These are phyloP conservation scores for Hassar affinis DNA, from an alignment of 2,113 vertebrate species.

Conservation along the genomic window DNA sequence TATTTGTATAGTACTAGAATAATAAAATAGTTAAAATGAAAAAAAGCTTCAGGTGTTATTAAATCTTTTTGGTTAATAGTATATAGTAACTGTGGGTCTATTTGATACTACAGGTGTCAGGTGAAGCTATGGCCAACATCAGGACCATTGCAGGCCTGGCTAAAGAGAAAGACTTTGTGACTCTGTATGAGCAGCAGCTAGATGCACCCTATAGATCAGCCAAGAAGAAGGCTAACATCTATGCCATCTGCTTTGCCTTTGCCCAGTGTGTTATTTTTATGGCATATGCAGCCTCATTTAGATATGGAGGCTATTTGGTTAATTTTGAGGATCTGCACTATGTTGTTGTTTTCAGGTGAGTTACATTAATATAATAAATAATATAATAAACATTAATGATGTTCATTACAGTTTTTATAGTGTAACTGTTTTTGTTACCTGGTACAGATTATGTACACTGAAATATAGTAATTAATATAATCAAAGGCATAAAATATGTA, in stretches of 20 bases:
- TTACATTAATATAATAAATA: too few relatives aligned
- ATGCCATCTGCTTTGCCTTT: conserved; percentile 73
- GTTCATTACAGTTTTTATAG: neutral
- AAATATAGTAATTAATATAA: neutral
- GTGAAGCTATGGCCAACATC: conserved; percentile 75
- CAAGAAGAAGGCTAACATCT: conserved; percentile 69
- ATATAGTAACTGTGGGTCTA: neutral
- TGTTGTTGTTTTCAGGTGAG: conserved; percentile 75
- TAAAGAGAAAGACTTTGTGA: conserved; percentile 72
- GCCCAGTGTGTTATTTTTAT: conserved; percentile 73
- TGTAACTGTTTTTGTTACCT: neutral
- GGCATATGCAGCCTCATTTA: conserved; percentile 73
- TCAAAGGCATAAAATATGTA: neutral
- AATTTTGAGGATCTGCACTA: conserved; percentile 66
- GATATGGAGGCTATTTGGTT: conserved; percentile 76
- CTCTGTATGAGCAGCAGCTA: conserved; percentile 67
- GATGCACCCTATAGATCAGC: conserved; percentile 65
- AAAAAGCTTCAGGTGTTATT: too few relatives aligned
- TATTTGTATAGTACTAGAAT: neutral
- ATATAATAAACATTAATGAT: neutral
- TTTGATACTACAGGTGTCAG: conserved; percentile 66
- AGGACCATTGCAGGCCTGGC: conserved; percentile 75
- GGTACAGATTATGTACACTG: neutral
- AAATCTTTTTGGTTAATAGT: neutral
- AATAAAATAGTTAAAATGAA: neutral